Evolutionary conservation across 1,140 invertebrate species (phyloP).

Genomic region (Drosophila teissieri): DNA sequence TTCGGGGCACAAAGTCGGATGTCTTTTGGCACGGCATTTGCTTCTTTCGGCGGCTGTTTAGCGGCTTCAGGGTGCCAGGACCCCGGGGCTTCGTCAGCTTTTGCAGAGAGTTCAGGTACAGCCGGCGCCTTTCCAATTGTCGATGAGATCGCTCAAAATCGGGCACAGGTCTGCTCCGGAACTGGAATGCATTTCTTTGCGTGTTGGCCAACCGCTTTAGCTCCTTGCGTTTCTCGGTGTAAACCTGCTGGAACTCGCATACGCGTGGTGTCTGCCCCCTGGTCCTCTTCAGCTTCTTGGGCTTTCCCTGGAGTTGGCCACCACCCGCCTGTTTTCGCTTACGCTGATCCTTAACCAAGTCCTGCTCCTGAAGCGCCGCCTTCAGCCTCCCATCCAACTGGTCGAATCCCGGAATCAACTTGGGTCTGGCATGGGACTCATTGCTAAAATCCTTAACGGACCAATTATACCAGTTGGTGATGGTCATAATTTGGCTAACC

Average conservation of each 20-base stretch:
- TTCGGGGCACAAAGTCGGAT: constrained; percentile 6
- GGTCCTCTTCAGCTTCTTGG: not conserved
- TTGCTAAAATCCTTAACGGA: not conserved
- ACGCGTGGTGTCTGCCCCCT: not conserved
- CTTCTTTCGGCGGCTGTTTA: not conserved
- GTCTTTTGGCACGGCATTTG: no score
- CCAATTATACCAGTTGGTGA: constrained; percentile 29
- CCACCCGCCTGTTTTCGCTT: constrained; percentile 57
- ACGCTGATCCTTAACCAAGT: not conserved
- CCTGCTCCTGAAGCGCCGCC: constrained; percentile 29
- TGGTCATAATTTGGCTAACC: constrained; percentile 34
- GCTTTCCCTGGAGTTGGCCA: not conserved
- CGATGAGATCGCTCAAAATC: constrained; percentile 43
- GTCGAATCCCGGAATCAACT: constrained; percentile 9
- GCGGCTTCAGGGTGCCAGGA: constrained; percentile 23
- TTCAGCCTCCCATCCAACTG: constrained; percentile 18
- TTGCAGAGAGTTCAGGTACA: not conserved
- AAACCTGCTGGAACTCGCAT: constrained; percentile 27
- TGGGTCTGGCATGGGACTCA: not conserved
- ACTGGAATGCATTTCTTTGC: not conserved
- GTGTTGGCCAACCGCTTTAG: not conserved
- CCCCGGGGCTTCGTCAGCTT: constrained; percentile 31
- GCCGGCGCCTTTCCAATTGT: constrained; percentile 19
- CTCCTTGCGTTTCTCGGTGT: constrained; percentile 10
- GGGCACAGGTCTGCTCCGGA: constrained; percentile 54